These are phyloP conservation scores for Dynastes maya DNA, from an alignment of 2,888 invertebrate species.

Conservation along the genomic window DNA sequence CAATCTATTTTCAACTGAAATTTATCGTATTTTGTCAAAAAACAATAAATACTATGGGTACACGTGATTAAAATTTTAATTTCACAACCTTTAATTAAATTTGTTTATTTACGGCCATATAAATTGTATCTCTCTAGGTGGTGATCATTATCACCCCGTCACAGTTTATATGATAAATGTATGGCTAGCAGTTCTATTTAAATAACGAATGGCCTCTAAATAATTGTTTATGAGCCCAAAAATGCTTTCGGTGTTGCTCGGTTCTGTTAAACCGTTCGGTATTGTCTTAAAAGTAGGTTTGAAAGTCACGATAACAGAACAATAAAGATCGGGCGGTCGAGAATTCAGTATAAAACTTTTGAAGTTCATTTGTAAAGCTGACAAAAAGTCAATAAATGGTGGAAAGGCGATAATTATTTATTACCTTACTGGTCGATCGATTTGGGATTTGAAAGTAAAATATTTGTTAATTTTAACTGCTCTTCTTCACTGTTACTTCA, in stretches of 20 bases:
- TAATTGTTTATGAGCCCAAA: slow-evolving; percentile 13
- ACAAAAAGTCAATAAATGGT: slow-evolving; percentile 1
- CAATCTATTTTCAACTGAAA: too few relatives aligned
- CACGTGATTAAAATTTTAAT: not conserved
- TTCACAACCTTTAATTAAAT: slow-evolving; percentile 30
- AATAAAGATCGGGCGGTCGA: not conserved
- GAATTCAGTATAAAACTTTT: too few relatives aligned
- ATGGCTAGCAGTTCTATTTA: slow-evolving; percentile 14
- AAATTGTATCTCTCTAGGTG: not conserved
- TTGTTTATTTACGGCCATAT: slow-evolving; percentile 25
- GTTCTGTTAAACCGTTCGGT: not conserved
- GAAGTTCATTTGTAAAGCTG: too few relatives aligned
- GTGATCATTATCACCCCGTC: slow-evolving; percentile 5
- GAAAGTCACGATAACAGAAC: not conserved
- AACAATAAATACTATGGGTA: not conserved
- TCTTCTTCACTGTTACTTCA: too few relatives aligned
- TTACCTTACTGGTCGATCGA: slow-evolving; percentile 48
- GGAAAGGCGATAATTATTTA: slow-evolving; percentile 27
- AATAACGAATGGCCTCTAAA: slow-evolving; percentile 31
- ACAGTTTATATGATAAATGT: slow-evolving; percentile 17
- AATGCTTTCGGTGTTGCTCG: slow-evolving; percentile 13
- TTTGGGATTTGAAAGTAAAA: slow-evolving; percentile 35
- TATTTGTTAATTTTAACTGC: too few relatives aligned
- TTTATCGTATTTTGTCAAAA: too few relatives aligned
- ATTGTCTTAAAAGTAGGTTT: too few relatives aligned